Evolutionary conservation across 1,140 invertebrate species (phyloP), one percentile per base, ranked within the genome.

Genomic region (Saxidomus purpurata): DNA sequence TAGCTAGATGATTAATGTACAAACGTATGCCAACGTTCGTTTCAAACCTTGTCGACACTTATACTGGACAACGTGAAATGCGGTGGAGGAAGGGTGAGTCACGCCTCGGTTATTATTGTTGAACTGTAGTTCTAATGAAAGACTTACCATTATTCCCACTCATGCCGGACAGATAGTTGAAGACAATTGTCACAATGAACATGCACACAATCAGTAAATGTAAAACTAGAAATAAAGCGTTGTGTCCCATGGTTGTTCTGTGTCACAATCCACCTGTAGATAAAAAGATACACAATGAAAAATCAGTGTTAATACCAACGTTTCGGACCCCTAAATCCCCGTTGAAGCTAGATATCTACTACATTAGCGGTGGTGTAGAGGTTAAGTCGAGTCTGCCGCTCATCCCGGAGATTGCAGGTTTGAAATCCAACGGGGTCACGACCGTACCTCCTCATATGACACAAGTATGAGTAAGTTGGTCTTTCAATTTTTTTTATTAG

Each of bases 191-290:
- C 22, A 47, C 71, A 49, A 88, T 47, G n/a, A 88, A 82, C 22
- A 87, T 25, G 19, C 17, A 19, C 6, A 28, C 25, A n/a, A 83
- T 28, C 25, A 67, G 1, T 19, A 83, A 22, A 13, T 52, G 61
- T 28, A 83, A 36, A 6, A 38, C 38, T 0, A 83, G 36, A 9
- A 83, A 59, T 15, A 59, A 15, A 38, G 17, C 11, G 80, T 83
- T 83, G 80, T 83, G 80, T 15, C 52, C 80, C 80, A 83, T 83
- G n/a, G n/a, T 67, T 49, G n/a, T n/a, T n/a, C n/a, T n/a, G n/a
- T n/a, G n/a, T n/a, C n/a, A n/a, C n/a, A n/a, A n/a, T n/a, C n/a
- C n/a, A n/a, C n/a, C n/a, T n/a, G n/a, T n/a, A n/a, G n/a, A n/a
- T n/a, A n/a, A n/a, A n/a, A n/a, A n/a, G n/a, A n/a, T n/a, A n/a